These are phyloP conservation scores for Hymenopus coronatus DNA, from an alignment of 2,888 invertebrate species.

Conservation along the genomic window DNA sequence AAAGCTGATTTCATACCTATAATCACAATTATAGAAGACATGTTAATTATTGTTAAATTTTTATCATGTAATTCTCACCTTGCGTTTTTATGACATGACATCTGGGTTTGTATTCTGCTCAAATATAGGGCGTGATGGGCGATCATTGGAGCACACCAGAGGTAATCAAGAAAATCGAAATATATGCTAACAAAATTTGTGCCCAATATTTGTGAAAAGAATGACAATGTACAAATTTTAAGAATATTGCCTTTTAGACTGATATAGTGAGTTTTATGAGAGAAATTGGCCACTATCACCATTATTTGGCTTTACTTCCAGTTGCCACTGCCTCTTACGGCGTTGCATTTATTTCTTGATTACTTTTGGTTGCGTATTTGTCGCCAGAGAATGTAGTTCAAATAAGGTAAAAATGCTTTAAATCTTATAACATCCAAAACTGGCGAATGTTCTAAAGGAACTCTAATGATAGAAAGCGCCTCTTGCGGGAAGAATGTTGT, in stretches of 20 bases:
- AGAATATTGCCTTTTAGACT: background rate
- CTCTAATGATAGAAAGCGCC: background rate
- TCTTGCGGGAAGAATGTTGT: background rate
- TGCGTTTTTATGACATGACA: background rate
- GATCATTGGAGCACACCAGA: background rate
- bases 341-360: background rate
- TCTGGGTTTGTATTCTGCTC: background rate
- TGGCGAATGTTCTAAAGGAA: background rate
- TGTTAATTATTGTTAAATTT: background rate
- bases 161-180: background rate
- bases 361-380: background rate
- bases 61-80: background rate
- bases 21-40: background rate
- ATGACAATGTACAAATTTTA: background rate
- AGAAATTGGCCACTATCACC: background rate
- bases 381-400: background rate
- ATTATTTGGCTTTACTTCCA: background rate
- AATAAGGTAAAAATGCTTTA: background rate
- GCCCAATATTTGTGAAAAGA: background rate
- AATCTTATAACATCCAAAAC: background rate
- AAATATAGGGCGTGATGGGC: background rate
- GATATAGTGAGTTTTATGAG: background rate
- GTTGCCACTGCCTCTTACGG: background rate
- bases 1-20: background rate
- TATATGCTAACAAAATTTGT: background rate